phyloP scores from a whole-genome alignment of 2,113 vertebrate genomes.

The Psilopogon haemacephalus region DNA sequence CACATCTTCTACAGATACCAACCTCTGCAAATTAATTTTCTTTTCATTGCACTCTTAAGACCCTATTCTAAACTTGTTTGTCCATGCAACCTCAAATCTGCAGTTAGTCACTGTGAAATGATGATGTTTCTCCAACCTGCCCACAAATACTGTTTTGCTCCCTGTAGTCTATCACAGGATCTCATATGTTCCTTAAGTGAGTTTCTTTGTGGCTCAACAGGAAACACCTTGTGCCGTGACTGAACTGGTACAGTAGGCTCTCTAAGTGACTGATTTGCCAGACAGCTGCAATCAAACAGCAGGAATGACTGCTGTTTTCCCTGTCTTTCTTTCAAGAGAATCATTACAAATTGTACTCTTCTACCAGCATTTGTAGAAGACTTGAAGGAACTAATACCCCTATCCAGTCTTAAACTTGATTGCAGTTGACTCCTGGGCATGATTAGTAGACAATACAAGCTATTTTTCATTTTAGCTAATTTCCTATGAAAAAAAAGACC shows the following conservation, averaged over 20 bases:
- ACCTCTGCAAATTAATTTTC: neutral
- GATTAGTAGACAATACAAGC: neutral
- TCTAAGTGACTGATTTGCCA: neutral
- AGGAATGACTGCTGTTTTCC: neutral
- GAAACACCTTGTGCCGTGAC: neutral
- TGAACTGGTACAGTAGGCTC: fast-evolving
- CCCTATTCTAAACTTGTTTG: neutral
- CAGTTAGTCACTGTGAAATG: neutral
- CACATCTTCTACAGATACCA: neutral
- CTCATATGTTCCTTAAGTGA: neutral
- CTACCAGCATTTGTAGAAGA: neutral
- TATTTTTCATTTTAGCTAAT: neutral
- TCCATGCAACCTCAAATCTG: fast-evolving
- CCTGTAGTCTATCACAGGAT: neutral
- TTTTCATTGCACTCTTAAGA: neutral
- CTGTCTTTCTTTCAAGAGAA: neutral
- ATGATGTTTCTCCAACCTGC: neutral
- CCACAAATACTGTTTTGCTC: neutral
- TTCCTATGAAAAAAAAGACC: neutral
- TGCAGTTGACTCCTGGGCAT: neutral
- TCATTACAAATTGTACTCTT: neutral
- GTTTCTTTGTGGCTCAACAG: neutral
- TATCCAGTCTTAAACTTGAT: neutral
- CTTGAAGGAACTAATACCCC: neutral
- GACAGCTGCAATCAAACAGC: neutral